Evolutionary conservation across 2,888 invertebrate genomes (phyloP), one percentile per base, ranked within the genome.

Genomic region (Pristionchus japonicus): DNA sequence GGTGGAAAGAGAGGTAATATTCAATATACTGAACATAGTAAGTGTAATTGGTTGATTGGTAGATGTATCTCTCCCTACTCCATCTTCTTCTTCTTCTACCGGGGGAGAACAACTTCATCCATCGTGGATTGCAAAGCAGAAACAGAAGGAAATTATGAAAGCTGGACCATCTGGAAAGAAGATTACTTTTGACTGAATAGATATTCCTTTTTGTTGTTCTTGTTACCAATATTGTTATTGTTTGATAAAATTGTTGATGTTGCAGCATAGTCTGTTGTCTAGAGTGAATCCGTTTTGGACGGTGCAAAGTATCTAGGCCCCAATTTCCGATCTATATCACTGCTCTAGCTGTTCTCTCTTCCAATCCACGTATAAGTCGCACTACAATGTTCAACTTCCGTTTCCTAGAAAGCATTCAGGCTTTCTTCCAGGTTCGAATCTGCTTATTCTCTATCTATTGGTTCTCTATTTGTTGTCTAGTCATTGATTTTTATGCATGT

Each of bases 91-190:
- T 64, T 31, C 64, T 31, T 64, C 64, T 9, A 31, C 83, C 4
- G n/a, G 7, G 27, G 82, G 34, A 27, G 82, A 52, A 37, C 17
- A 52, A 85, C 17, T 85, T 17, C 85, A 85, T 85, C 85, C 85
- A 85, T 85, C 85, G 20, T 85, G 85, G 85, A 85, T 85, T 40
- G 85, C 85, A 11, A 85, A 85, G 27, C 85, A 85, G 85, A 85
- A 64, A 49, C 34, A 64, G 64, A 85, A 85, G 85, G 85, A 85
- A n/a, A 64, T 61, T 64, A n/a, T 37, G 64, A 43, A 64, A 43
- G 85, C 85, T 17, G 43, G 43, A 40, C 85, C 85, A 17, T 64
- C 85, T 40, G 85, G 85, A n/a, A 85, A 85, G 85, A 85, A 85
- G 40, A 85, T 64, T n/a, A 49, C 49, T n/a, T 85, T 85, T 37